Evolutionary conservation across 2,888 invertebrate species (phyloP).

Genomic region (Callinectes sapidus): DNA sequence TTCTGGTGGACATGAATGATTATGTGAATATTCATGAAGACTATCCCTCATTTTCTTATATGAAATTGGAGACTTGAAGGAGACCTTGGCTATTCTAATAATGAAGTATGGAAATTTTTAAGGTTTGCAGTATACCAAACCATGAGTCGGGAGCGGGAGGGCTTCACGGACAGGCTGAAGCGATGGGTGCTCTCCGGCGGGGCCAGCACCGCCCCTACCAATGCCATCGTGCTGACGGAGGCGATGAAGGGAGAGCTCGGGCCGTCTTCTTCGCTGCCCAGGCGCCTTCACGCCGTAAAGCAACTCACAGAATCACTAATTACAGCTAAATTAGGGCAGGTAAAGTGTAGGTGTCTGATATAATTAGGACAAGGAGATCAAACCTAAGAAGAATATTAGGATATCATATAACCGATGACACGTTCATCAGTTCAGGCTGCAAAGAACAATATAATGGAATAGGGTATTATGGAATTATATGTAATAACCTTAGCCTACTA

Average conservation of each 20-base stretch:
- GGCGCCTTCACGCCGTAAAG: conserved; percentile 85
- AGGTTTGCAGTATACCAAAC: not conserved
- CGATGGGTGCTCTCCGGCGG: conserved; percentile 40
- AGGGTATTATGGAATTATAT: too few species aligned
- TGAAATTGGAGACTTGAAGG: too few species aligned
- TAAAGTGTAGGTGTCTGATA: conserved; percentile 76
- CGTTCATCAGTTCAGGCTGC: too few species aligned
- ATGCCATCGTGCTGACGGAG: conserved; percentile 31
- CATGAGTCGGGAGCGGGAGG: conserved; percentile 47
- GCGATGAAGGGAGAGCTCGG: conserved; percentile 81
- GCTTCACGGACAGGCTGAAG: conserved; percentile 51
- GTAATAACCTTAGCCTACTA: too few species aligned
- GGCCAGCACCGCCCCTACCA: not conserved
- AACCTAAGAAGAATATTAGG: too few species aligned
- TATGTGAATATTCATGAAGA: too few species aligned
- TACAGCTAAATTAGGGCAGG: conserved; percentile 86
- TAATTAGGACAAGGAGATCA: not conserved
- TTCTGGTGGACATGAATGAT: too few species aligned
- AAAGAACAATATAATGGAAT: too few species aligned
- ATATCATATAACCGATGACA: too few species aligned
- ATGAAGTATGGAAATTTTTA: too few species aligned
- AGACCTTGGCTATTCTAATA: too few species aligned
- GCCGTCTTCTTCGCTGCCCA: conserved; percentile 83
- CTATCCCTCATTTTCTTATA: too few species aligned
- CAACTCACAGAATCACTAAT: conserved; percentile 85